These are phyloP conservation scores for Sweltsa coloradensis DNA, from an alignment of 1,140 invertebrate genomes.

Conservation along the genomic window DNA sequence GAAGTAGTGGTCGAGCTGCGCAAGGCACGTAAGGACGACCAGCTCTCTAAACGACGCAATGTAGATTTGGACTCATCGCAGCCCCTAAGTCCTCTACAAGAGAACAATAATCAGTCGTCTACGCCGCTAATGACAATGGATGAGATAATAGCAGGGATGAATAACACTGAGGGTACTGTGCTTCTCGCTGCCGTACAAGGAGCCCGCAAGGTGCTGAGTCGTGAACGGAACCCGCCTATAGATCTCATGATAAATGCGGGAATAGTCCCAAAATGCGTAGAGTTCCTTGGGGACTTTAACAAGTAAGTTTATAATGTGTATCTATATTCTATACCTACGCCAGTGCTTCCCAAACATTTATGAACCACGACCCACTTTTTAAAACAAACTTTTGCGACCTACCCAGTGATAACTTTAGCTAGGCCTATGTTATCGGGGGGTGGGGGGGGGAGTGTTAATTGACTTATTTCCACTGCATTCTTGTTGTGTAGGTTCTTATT, in stretches of 20 bases:
- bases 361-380: neutral
- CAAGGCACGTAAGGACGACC: conserved; percentile 90
- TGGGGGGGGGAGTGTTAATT: neutral
- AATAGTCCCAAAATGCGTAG: conserved; percentile 73
- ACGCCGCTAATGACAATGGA: conserved; percentile 28
- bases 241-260: conserved; percentile 76
- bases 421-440: too few species aligned
- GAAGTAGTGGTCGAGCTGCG: conserved; percentile 82
- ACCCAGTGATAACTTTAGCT: too few species aligned
- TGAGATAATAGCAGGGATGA: conserved; percentile 35
- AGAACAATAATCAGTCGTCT: conserved; percentile 29
- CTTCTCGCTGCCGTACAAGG: conserved; percentile 57
- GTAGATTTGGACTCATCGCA: conserved; percentile 46
- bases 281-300: conserved; percentile 54
- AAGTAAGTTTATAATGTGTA: conserved; percentile 55
- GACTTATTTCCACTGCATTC: too few species aligned
- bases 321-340: too few species aligned
- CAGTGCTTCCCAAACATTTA: too few species aligned
- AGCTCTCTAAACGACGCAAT: conserved; percentile 87
- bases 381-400: neutral
- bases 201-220: conserved; percentile 80
- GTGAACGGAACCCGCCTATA: conserved; percentile 90
- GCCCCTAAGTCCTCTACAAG: conserved; percentile 37
- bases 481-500: too few species aligned
- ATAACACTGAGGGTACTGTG: conserved; percentile 41